Conservation (phyloP, 1,140 invertebrate genomes). For the Neuroterus valhalla region DNA sequence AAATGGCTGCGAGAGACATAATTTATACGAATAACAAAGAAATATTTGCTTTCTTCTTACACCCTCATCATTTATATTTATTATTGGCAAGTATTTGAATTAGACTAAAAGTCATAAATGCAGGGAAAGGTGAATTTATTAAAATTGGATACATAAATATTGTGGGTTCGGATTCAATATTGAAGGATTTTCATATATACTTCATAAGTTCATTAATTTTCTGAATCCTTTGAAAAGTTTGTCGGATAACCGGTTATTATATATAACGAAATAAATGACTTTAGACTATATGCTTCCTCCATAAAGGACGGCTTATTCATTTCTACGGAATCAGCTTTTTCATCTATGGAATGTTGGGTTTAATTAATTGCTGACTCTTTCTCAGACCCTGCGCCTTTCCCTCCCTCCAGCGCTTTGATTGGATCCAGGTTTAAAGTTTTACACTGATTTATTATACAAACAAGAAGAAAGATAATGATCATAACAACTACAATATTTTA, state of each 20-base stretch:
- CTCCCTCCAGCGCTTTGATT: slow-evolving; percentile 2
- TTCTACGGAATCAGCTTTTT: slow-evolving; percentile 30
- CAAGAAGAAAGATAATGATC: not conserved
- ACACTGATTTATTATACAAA: not conserved
- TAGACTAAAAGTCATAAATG: not conserved
- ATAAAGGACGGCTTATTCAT: slow-evolving; percentile 30
- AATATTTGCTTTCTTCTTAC: no score
- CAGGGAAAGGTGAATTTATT: not conserved
- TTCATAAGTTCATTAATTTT: slow-evolving; percentile 19
- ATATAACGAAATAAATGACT: slow-evolving; percentile 23
- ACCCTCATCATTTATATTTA: no score
- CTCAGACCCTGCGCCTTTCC: slow-evolving; percentile 11
- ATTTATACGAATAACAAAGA: no score
- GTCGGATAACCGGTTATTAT: slow-evolving; percentile 27
- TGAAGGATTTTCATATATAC: not conserved
- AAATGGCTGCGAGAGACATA: no score
- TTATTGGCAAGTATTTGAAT: no score
- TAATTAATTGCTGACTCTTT: slow-evolving; percentile 27
- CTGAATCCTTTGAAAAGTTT: slow-evolving; percentile 24
- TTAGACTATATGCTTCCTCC: slow-evolving; percentile 24
- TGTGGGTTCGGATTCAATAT: not conserved
- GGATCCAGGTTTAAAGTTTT: not conserved
- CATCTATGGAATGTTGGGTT: slow-evolving; percentile 30
- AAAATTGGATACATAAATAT: not conserved
- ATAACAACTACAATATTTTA: no score